These are phyloP conservation scores for Microcebus jonahi DNA, from an alignment of 2,113 vertebrate species.

Conservation along the genomic window DNA sequence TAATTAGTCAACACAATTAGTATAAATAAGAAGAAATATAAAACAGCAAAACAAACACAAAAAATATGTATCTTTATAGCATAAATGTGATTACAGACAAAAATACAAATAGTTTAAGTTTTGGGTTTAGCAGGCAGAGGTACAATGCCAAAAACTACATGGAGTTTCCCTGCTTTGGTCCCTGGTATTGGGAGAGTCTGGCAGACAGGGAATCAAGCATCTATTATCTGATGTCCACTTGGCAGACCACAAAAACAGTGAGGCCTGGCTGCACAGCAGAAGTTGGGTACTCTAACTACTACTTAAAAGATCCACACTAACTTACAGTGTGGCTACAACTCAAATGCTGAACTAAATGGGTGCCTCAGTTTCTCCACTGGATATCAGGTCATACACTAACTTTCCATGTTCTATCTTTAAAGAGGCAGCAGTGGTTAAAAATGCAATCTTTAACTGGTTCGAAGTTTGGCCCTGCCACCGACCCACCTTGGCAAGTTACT, in stretches of 20 bases:
- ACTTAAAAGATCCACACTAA: background rate
- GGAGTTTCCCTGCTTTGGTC: constrained; percentile 21
- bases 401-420: background rate
- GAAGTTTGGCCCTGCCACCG: background rate
- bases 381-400: background rate
- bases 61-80: background rate
- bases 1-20: background rate
- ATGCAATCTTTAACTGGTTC: background rate
- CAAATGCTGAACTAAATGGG: background rate
- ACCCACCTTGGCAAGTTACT: background rate
- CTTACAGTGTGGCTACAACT: background rate
- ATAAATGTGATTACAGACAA: background rate
- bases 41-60: constrained; percentile 42
- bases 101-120: constrained; percentile 18
- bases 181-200: constrained; percentile 4
- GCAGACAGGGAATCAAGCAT: background rate
- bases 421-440: background rate
- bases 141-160: background rate
- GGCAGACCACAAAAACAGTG: constrained; percentile 13
- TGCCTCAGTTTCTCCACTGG: constrained; percentile 30
- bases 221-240: constrained; percentile 31
- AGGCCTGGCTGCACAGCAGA: background rate
- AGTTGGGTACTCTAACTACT: background rate
- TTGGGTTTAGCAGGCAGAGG: background rate
- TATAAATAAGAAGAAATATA: constrained; percentile 35